Evolutionary conservation across 2,113 vertebrate genomes (phyloP), one percentile per base, ranked within the genome.

Genomic region (Chionis minor): DNA sequence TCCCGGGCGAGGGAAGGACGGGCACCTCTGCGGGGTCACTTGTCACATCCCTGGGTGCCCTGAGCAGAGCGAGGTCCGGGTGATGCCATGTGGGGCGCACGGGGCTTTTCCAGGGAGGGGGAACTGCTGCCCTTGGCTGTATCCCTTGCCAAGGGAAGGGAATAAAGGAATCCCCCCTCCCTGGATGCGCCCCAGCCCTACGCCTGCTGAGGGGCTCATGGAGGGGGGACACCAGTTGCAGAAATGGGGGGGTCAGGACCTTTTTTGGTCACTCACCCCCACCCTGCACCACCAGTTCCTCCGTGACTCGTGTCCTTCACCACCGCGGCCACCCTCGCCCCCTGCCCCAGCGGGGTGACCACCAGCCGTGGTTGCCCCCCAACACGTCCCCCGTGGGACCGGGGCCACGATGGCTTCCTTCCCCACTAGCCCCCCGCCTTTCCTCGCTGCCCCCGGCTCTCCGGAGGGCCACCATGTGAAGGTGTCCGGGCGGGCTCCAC

Each of bases 201-300:
- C 21, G 1, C 22, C 38, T 3, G 2, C 23, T 0, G 1, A 4
- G 23, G 0, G 9, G 32, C 55, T 54, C 5, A 0, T 0, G 35
- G 22, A 4, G 2, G 47, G 47, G 10, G 47, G 47, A 21, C 11
- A 22, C 11, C 10, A 22, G 4, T 10, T 32, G 56, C 62, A 23
- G 15, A 47, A 61, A 2, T 9, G 30, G 8, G 66, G 16, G 16
- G 5, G 62, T 49, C 2, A 1, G 8, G 32, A 2, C 40, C 14
- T 10, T 49, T 62, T 12, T 15, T 0, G 5, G 19, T 33, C 5
- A 0, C 58, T 63, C 9, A 12, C 15, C 23, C 30, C 27, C 6
- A 4, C 4, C 49, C 74, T 1, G 5, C 52, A 4, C 35, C 1
- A 0, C 19, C 0, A 4, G 13, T 28, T 51, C 35, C 35, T n/a